Evolutionary conservation across 2,888 invertebrate genomes (phyloP), one percentile per base, ranked within the genome.

Genomic region (Nomada ferruginata): DNA sequence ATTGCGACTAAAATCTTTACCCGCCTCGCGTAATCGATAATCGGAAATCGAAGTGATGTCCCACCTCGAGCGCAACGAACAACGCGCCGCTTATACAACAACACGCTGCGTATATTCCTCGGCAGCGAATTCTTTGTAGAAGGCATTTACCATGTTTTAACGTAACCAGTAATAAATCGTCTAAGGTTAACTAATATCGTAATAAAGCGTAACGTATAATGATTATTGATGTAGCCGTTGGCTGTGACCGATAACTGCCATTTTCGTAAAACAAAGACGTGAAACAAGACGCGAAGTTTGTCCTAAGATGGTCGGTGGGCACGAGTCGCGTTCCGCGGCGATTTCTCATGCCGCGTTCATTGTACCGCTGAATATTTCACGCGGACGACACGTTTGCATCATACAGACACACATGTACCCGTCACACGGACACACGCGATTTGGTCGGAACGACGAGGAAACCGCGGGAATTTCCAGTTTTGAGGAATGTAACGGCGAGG

Each of bases 221-320:
- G 85, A 87, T 85, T 87, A 88, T 87, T 85, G 79, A 89, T 93
- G 93, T 93, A 93, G 93, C 93, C 93, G 91, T 93, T 93, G 93
- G 93, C 93, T 93, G 93, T 93, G 93, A 93, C 92, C 93, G 93
- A 93, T 93, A 93, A 93, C 93, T 93, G 93, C 93, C 93, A 93
- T 93, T 93, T 93, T 93, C 92, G 90, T 93, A 93, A 90, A 88
- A 84, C 70, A 79, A 70, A 47, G 47, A 47, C 47, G 77, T 73
- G 60, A 71, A 61, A 68, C 68, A 59, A 68, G 85, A 74, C 63
- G 69, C 71, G 76, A 71, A 52, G 70, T 29, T 59, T 60, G 59
- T 60, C 60, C 50, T 47, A 29, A 36, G n/a, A n/a, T 20, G 15
- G 20, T 29, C 47, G n/a, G 42, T 59, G 65, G 55, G 36, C 13